Evolutionary conservation across 2,113 vertebrate genomes (phyloP), one percentile per base, ranked within the genome.

Genomic region (Hiodon alosoides): DNA sequence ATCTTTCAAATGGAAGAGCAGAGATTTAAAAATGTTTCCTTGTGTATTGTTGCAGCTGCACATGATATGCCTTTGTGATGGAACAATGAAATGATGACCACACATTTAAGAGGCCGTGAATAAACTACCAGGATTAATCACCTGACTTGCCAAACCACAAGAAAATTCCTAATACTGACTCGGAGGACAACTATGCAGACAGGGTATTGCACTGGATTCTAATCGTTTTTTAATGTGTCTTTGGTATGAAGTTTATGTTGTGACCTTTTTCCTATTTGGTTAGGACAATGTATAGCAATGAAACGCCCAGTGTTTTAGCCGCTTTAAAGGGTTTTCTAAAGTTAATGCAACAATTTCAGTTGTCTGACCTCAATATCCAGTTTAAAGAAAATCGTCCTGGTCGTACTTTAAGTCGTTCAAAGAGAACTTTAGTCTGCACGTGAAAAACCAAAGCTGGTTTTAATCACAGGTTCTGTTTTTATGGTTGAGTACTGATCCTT

Each of bases 391-490:
- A 46, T 3, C 2, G 4, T 6, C 47, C 62, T 65, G 62, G 62
- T 48, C 48, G 64, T 10, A 47, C 48, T 48, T 66, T 11, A 66
- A 66, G 31, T 47, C 9, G 64, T 48, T 13, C 13, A 66, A 66
- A 48, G 64, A 7, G 74, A 55, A 61, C 73, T 68, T 83, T 74
- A 72, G 71, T 77, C 61, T 67, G 83, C 82, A 86, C 80, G 82
- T 86, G 85, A 90, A 72, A 79, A 78, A 83, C 50, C 74, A 79
- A 60, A 55, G 76, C 58, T 72, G 71, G 57, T 57, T 72, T 51
- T 62, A 72, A 62, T 62, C 50, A 57, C 31, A 17, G 57, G 48
- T 16, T 72, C 48, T 31, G 31, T 50, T 71, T 77, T 31, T 65
- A 64, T 73, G 78, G 54, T 69, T 81, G 79, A 73, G 53, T 54